Base-by-base conservation (phyloP, 2,888 invertebrate genomes). In the Eurytoma adleriae region DNA sequence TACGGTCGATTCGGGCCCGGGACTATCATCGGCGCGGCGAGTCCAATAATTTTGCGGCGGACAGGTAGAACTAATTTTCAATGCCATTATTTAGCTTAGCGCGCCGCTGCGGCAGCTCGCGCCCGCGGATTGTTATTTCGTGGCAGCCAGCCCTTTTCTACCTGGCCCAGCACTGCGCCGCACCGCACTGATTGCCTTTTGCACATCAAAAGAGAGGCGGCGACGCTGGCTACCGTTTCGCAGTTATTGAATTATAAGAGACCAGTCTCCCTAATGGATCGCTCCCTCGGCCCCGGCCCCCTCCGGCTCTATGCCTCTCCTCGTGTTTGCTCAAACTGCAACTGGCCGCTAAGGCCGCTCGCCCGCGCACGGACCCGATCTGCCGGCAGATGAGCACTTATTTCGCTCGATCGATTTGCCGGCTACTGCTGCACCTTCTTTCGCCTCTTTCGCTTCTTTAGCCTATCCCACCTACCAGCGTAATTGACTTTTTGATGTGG, bases 21-120 rank as follows among this genome's bases (percentile, higher is more conserved):
- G 81, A 83, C 80, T 82, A 83, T 83, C 80, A 79, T 80, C 75
- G 73, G 72, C n/a, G 71, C 77, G 83, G 83, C 82, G 83, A 82
- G 83, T 86, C 85, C 87, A 89, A 89, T 88, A 88, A 89, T 89
- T 89, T 86, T 85, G 84, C 88, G 78, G 86, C 82, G 52, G 75
- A 80, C 82, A 82, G 84, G 86, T 85, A 88, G 88, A 88, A 88
- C 89, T 89, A 90, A 90, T 90, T 90, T 90, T 90, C 89, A 90
- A 90, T 90, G 90, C 89, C 90, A 90, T 90, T 90, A 90, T 89
- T 89, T 89, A 88, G 87, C 88, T 85, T 87, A 89, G 84, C 88
- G 88, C 90, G 90, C 84, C 86, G 80, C 80, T 16, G 59, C 48
- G 48, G 27, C 52, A 4, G 27, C 20, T 62, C 82, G 73, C 79